Evolutionary conservation across 2,888 invertebrate genomes (phyloP), one percentile per base, ranked within the genome.

Genomic region (Eupithecia pulchellata): DNA sequence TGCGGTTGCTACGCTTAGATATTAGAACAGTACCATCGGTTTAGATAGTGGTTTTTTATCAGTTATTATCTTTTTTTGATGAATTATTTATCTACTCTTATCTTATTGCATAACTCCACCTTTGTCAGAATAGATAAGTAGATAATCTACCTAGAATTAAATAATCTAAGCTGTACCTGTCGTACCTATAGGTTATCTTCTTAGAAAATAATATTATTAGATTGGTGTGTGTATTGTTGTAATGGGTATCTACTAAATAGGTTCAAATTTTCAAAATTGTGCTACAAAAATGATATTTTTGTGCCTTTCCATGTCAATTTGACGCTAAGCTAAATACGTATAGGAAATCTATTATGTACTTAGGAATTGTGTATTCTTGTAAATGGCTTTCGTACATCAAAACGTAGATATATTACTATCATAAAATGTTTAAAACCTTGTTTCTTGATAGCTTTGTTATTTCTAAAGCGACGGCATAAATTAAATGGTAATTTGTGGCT

Each of bases 271-370:
- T 34, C 30, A 52, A 67, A 36, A 29, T 68, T 25, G 52, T 66
- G 73, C 68, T 34, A 57, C 66, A 68, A 73, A 73, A 73, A 64
- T 69, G 60, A 68, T 73, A 60, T 75, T 73, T 73, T 68, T 72
- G 75, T 83, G 83, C 83, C 83, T 84, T 83, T 65, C 34, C 68
- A 75, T 66, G 82, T 84, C 82, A 81, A 82, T 82, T 83, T 78
- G 75, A 79, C 75, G 72, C 70, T 77, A 74, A 77, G 74, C 72
- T 55, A 67, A 66, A 68, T 42, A 52, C 25, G 47, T 60, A 27
- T 36, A 27, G 20, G 14, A 36, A 29, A 25, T 55, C 5, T 20
- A 34, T 32, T 64, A 32, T 14, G n/a, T 20, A 52, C 32, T 20
- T 14, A 14, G 0, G 4, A 25, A 52, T 47, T 47, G 47, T 47